Evolutionary conservation across 2,113 vertebrate species (phyloP).

Genomic region (Cyanoramphus novaezelandiae): DNA sequence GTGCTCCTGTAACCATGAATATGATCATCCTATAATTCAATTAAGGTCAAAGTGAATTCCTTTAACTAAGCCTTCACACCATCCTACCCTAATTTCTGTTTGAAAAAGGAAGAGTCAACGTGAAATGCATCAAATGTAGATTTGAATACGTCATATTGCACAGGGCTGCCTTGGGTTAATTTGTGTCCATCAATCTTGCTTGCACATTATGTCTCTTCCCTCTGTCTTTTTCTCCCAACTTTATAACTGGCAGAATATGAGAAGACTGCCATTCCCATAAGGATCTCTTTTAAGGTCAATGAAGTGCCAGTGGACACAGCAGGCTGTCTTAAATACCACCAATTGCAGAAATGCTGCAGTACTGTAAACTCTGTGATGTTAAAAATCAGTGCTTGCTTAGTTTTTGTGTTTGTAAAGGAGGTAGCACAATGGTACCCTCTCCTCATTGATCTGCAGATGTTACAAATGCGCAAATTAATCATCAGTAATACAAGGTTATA

Average conservation of each 20-base stretch:
- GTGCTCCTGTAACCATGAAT: neutral
- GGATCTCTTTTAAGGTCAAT: neutral
- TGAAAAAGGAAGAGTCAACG: neutral
- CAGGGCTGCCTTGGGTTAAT: neutral
- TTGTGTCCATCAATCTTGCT: neutral
- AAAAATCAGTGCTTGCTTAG: neutral
- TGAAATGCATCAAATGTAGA: neutral
- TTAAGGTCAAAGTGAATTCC: neutral
- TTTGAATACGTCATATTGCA: neutral
- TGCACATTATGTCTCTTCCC: neutral
- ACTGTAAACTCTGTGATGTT: neutral
- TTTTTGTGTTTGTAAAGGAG: neutral
- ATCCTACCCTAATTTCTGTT: neutral
- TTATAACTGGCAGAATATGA: neutral
- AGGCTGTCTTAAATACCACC: neutral
- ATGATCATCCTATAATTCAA: neutral
- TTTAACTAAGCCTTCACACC: neutral
- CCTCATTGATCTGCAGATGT: neutral
- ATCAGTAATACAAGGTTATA: neutral
- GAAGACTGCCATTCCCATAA: neutral
- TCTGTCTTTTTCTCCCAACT: neutral
- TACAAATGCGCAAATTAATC: neutral
- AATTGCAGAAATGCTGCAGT: neutral
- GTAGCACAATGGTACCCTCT: neutral
- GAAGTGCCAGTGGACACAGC: neutral